phyloP scores from a whole-genome alignment of 2,113 vertebrate genomes.

The Toxostoma redivivum region DNA sequence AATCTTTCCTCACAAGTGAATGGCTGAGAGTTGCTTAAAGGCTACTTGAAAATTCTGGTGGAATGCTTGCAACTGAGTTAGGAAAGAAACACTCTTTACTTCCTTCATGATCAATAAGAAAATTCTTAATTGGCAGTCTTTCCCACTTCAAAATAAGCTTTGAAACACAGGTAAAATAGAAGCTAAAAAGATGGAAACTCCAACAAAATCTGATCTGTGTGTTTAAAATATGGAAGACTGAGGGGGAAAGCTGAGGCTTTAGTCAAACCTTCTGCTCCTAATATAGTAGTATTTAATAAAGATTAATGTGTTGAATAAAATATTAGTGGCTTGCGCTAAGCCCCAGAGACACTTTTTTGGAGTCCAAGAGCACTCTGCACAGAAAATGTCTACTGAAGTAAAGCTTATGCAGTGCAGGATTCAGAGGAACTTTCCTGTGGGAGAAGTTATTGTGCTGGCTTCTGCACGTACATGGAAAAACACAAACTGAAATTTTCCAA shows the following conservation, averaged over 20 bases:
- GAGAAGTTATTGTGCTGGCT: not conserved
- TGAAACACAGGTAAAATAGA: not conserved
- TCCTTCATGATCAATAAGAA: not conserved
- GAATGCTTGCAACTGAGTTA: not conserved
- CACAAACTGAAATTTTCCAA: not conserved
- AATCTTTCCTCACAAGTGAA: not conserved
- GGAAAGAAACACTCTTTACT: not conserved
- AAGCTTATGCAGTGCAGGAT: not conserved
- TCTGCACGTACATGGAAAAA: not conserved
- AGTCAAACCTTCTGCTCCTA: not conserved
- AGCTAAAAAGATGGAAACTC: not conserved
- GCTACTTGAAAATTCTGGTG: not conserved
- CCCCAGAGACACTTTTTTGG: not conserved
- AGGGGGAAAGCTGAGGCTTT: not conserved
- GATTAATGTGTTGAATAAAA: not conserved
- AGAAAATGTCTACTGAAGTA: not conserved
- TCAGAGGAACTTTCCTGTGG: not conserved
- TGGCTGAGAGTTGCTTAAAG: not conserved
- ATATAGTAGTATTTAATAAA: not conserved
- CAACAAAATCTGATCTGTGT: not conserved
- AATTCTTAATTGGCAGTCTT: not conserved
- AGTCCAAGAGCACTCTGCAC: not conserved
- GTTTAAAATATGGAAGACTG: not conserved
- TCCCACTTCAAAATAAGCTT: not conserved
- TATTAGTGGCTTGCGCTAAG: not conserved